Evolutionary conservation across 1,140 invertebrate genomes (phyloP).

Genomic region (Argopecten irradians): DNA sequence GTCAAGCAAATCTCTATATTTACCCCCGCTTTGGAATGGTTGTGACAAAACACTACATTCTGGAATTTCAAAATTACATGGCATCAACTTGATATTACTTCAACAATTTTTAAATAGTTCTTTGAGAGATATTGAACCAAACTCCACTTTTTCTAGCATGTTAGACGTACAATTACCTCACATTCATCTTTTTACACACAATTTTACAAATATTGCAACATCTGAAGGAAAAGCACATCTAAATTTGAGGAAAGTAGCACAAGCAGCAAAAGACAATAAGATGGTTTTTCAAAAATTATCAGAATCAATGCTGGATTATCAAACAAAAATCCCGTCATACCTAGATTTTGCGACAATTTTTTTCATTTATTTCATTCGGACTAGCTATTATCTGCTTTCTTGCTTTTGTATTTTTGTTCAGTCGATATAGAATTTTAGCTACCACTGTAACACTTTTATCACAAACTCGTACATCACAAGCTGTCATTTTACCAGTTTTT

Average conservation of each 20-base stretch:
- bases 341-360: neutral
- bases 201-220: neutral
- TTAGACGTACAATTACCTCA: constrained; percentile 28
- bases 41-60: constrained; percentile 10
- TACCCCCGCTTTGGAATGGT: constrained; percentile 25
- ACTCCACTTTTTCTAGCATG: constrained; percentile 27
- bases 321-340: neutral
- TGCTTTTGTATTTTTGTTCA: neutral
- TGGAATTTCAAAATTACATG: constrained; percentile 24
- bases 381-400: no score
- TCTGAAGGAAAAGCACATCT: constrained; percentile 30
- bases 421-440: neutral
- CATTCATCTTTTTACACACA: constrained; percentile 38
- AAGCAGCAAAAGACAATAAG: constrained; percentile 28
- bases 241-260: constrained; percentile 40
- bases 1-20: neutral
- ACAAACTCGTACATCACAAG: neutral
- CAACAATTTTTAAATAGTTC: constrained; percentile 39
- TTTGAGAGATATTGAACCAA: neutral
- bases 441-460: neutral
- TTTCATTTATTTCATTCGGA: neutral
- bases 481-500: neutral
- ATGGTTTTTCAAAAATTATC: constrained; percentile 35
- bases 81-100: constrained; percentile 36
- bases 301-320: constrained; percentile 37